Conservation (phyloP, 2,797 vertebrate genomes). For the Ataeniobius toweri region DNA sequence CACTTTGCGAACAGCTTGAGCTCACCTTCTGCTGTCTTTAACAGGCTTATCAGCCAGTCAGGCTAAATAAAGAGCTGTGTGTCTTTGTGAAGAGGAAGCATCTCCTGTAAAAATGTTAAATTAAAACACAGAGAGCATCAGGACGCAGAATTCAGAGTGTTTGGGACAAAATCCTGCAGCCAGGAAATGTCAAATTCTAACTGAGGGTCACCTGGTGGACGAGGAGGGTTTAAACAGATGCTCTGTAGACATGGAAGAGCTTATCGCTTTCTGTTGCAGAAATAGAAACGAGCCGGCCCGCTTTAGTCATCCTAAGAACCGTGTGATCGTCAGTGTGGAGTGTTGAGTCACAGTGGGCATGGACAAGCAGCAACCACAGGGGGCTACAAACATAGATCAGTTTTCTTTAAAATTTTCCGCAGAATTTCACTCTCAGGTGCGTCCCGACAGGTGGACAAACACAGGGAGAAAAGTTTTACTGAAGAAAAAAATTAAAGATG, state of each 20-base stretch:
- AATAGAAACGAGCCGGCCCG: constrained; percentile 45
- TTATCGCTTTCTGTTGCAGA: constrained; percentile 26
- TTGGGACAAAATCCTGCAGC: background rate
- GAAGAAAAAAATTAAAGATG: no score
- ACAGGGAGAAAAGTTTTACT: no score
- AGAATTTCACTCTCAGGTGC: no score
- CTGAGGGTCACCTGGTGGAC: constrained; percentile 12
- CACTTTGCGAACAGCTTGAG: constrained; percentile 45
- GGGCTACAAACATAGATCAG: background rate
- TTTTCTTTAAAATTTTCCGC: no score
- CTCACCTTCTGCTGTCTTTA: constrained; percentile 64
- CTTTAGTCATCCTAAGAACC: constrained; percentile 44
- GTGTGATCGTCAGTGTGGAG: constrained; percentile 43
- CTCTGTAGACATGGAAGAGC: constrained; percentile 25
- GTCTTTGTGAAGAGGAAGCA: background rate
- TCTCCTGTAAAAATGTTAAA: background rate
- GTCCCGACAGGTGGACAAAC: no score
- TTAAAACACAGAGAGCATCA: background rate
- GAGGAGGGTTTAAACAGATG: constrained; percentile 18
- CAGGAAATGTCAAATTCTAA: background rate
- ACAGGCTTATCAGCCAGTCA: constrained; percentile 60
- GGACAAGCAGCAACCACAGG: background rate
- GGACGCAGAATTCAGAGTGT: background rate
- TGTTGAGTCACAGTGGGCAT: constrained; percentile 45
- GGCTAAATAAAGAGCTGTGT: constrained; percentile 13